Conservation (phyloP, 1,140 invertebrate genomes). For the Drosophila tropicalis region DNA sequence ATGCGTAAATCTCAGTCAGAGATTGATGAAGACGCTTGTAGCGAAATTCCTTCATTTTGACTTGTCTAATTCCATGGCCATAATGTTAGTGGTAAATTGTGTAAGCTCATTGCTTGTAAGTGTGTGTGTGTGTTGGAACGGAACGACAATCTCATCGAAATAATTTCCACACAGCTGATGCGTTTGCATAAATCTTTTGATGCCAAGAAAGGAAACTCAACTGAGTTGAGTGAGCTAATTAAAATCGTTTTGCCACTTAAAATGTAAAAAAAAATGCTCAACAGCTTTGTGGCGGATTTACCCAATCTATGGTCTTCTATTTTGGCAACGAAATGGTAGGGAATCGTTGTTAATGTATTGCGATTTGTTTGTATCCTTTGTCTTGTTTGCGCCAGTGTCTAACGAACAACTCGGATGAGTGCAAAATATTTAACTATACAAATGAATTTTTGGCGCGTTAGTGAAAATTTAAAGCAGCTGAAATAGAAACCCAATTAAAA, state of each 20-base stretch:
- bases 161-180: slow-evolving; percentile 57
- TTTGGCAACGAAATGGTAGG: slow-evolving; percentile 12
- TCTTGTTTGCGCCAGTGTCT: slow-evolving; percentile 34
- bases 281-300: slow-evolving; percentile 49
- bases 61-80: slow-evolving; percentile 35
- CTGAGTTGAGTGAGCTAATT: slow-evolving; percentile 41
- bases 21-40: slow-evolving; percentile 30
- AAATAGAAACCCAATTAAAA: slow-evolving; percentile 1
- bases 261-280: slow-evolving; percentile 50
- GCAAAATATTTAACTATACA: slow-evolving; percentile 47
- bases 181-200: slow-evolving; percentile 56
- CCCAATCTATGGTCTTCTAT: slow-evolving; percentile 1
- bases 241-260: slow-evolving; percentile 53
- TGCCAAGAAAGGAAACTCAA: slow-evolving; percentile 2
- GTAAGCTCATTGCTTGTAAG: not conserved
- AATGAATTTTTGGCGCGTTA: slow-evolving; percentile 8
- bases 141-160: slow-evolving; percentile 22
- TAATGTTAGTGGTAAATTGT: slow-evolving; percentile 44
- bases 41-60: slow-evolving; percentile 34
- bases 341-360: slow-evolving; percentile 46
- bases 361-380: slow-evolving; percentile 49
- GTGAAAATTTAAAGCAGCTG: not conserved
- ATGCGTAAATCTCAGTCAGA: slow-evolving; percentile 1
- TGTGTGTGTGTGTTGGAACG: not conserved
- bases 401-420: slow-evolving; percentile 34